Conservation (phyloP, 64 coral and sea anemone species). For the Orbicella faveolata region DNA sequence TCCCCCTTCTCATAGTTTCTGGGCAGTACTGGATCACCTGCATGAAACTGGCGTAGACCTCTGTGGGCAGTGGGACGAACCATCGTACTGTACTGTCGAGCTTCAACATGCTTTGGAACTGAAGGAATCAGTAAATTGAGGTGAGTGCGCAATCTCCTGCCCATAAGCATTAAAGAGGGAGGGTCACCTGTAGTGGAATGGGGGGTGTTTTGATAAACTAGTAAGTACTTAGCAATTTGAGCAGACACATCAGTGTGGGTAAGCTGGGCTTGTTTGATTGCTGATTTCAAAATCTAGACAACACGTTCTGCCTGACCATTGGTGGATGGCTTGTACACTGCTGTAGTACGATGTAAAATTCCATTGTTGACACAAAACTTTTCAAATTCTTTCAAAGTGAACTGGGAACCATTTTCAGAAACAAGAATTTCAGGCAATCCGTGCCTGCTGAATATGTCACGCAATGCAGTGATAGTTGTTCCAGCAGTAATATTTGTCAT, state of each 20-base stretch:
- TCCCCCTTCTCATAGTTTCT: conserved; percentile 21
- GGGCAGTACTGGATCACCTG: conserved; percentile 7
- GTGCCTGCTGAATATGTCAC: too few relatives aligned
- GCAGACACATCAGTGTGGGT: too few relatives aligned
- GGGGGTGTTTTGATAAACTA: too few relatives aligned
- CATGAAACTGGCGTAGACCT: conserved; percentile 17
- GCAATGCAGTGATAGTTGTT: too few relatives aligned
- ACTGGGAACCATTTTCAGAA: conserved; percentile 51
- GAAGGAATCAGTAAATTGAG: too few relatives aligned
- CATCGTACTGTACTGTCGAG: conserved; percentile 8
- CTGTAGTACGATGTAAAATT: conserved; percentile 48
- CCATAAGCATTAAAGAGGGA: too few relatives aligned
- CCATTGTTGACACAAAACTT: conserved; percentile 58
- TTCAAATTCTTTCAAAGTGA: conserved; percentile 32
- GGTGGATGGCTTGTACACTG: conserved; percentile 60
- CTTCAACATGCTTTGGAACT: conserved; percentile 32
- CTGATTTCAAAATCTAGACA: conserved; percentile 46
- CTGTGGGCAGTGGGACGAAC: conserved; percentile 9
- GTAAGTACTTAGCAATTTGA: too few relatives aligned
- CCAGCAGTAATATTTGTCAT: too few relatives aligned
- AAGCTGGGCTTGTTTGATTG: conserved; percentile 39
- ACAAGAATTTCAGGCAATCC: conserved; percentile 26
- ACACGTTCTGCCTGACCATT: conserved; percentile 64
- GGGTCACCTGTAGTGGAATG: too few relatives aligned
- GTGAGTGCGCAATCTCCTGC: too few relatives aligned